Evolutionary conservation across 1,140 invertebrate species (phyloP), one percentile per base, ranked within the genome.

Genomic region (Lamellibrachia luymesi): DNA sequence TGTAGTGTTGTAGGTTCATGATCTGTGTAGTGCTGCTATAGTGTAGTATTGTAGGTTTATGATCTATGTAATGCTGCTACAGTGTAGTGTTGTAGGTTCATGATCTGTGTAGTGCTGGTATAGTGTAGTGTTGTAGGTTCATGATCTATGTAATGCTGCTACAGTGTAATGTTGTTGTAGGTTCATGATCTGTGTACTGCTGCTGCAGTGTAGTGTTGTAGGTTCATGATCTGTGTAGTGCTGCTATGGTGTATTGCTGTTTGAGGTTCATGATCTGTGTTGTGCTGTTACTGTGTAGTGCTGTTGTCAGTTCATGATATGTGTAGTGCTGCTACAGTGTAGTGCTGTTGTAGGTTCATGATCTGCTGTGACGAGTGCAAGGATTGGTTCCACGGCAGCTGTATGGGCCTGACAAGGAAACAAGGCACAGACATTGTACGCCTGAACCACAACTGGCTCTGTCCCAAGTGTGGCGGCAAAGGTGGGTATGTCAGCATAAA

Each of bases 311-410:
- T 93, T 90, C 90, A 13, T 90, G 90, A 92, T 17, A 22, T 2
- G 10, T 4, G 22, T 22, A 90, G 8, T n/a, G 25, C 17, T 25
- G 17, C 2, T 4, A 2, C 17, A 91, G 52, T 51, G 22, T 89
- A 50, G 6, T 51, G 51, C 22, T 93, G 49, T 89, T 93, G 13
- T 94, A 95, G 96, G 52, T 99, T 99, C 96, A 99, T 99, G 99
- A 99, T 99, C 95, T 98, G 98, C 95, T 99, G 99, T 96, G 99
- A 99, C 96, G 97, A 97, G 1, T 99, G 99, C 96, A 98, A 99
- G 96, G 98, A 99, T 95, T 99, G 99, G 99, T 99, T 98, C 95
- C 99, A 99, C 96, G 99, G 99, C 8, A 98, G 98, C 95, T 99
- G 98, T 97, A 98, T 99, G 7, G 98, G 98, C 94, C 98, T 99